phyloP scores from a whole-genome alignment of 2,888 invertebrate species.

The Pycnomerus fuliginosus region DNA sequence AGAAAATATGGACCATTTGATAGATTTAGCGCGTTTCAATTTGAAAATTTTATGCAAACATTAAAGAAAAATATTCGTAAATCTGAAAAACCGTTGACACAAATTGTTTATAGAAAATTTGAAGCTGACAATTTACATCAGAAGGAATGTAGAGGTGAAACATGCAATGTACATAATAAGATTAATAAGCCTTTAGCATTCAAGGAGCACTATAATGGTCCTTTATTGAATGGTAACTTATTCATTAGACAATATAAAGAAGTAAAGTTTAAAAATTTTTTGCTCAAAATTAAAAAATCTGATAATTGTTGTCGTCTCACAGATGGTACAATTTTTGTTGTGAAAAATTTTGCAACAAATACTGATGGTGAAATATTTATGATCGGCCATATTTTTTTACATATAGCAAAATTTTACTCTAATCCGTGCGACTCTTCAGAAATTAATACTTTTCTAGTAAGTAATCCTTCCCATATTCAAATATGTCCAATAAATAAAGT shows the following conservation, averaged over 20 bases:
- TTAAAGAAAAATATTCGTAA: neutral
- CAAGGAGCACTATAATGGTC: neutral
- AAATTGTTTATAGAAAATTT: conserved; percentile 1
- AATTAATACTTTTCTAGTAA: neutral
- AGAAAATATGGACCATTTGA: neutral
- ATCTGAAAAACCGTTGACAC: neutral
- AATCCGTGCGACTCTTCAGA: neutral
- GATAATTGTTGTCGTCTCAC: neutral
- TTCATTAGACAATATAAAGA: neutral
- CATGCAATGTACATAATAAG: neutral
- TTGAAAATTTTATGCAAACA: conserved; percentile 1
- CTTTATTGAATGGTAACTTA: neutral
- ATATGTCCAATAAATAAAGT: neutral
- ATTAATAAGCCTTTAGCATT: neutral
- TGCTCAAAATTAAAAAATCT: neutral
- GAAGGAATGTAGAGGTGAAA: neutral
- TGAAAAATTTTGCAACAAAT: neutral
- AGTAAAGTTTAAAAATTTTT: neutral
- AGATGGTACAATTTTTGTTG: neutral
- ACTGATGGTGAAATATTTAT: neutral
- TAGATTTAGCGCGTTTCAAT: conserved; percentile 1
- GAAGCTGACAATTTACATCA: neutral
- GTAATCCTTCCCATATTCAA: neutral
- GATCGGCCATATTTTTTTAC: neutral
- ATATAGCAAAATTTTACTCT: neutral